These are phyloP conservation scores for Drymonia ruficornis DNA, from an alignment of 2,888 invertebrate species.

Conservation along the genomic window DNA sequence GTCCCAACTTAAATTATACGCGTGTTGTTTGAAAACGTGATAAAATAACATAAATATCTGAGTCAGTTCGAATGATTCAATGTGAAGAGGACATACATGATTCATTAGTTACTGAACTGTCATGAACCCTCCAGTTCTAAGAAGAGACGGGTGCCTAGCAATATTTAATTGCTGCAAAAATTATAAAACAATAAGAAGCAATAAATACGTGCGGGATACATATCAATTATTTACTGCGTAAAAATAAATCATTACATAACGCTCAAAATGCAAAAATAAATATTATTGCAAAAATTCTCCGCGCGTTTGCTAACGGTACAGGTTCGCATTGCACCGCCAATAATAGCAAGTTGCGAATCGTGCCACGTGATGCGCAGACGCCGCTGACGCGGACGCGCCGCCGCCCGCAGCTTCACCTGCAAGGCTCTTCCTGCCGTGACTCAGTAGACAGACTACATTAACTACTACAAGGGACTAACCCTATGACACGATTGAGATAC, in stretches of 20 bases:
- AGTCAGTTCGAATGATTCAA: conserved; percentile 26
- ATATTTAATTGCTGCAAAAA: too few relatives aligned
- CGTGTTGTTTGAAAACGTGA: neutral
- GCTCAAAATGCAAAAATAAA: neutral
- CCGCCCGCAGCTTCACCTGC: conserved; percentile 33
- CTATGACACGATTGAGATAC: conserved; percentile 9
- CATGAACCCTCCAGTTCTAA: neutral
- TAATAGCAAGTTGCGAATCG: conserved; percentile 39
- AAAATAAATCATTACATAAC: too few relatives aligned
- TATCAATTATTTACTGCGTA: too few relatives aligned
- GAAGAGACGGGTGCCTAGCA: neutral
- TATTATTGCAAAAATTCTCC: neutral
- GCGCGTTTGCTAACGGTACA: conserved; percentile 26
- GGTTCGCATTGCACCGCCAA: conserved; percentile 32
- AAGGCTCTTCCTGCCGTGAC: conserved; percentile 50
- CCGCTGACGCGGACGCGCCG: too few relatives aligned
- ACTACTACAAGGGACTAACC: conserved; percentile 28
- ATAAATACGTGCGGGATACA: too few relatives aligned
- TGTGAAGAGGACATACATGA: conserved; percentile 2
- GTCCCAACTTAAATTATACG: conserved; percentile 4
- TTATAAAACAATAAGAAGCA: too few relatives aligned
- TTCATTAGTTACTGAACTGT: neutral
- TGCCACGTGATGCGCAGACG: conserved; percentile 34
- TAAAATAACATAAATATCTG: conserved; percentile 2
- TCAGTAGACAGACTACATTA: conserved; percentile 24